phyloP scores from a whole-genome alignment of 2,888 invertebrate species.

The Daptonema setosum region DNA sequence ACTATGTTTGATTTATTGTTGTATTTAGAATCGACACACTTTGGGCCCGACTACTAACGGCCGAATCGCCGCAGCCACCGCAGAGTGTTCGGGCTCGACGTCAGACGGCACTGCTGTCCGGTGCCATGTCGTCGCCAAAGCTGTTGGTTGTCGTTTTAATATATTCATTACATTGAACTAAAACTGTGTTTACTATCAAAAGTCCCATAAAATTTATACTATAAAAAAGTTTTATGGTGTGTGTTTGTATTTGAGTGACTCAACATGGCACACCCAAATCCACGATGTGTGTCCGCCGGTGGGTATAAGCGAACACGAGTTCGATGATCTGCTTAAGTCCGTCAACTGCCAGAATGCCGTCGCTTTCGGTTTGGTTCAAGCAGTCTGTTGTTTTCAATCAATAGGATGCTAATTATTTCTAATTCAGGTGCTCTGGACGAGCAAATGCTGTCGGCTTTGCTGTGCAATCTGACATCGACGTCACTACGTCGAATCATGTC shows the following conservation, averaged over 20 bases:
- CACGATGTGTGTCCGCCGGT: background rate
- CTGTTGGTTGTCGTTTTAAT: no score
- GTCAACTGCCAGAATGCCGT: background rate
- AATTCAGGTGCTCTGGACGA: no score
- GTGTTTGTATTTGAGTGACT: background rate
- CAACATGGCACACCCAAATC: background rate
- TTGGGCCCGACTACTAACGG: background rate
- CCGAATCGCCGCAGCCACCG: background rate
- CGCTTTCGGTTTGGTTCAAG: background rate
- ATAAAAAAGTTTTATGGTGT: no score
- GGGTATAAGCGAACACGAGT: background rate
- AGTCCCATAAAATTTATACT: no score
- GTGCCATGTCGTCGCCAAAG: background rate
- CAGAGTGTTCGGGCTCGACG: background rate
- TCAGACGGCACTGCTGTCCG: background rate
- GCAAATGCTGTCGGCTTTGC: no score
- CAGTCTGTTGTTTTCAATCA: no score
- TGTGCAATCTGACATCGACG: no score
- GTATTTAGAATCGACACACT: background rate
- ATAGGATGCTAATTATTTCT: no score
- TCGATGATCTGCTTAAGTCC: background rate
- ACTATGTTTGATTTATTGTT: no score
- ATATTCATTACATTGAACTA: no score
- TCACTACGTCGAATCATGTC: no score
- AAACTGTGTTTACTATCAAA: no score